phyloP scores from a whole-genome alignment of 2,113 vertebrate genomes.

The Triplophysa tibetana region DNA sequence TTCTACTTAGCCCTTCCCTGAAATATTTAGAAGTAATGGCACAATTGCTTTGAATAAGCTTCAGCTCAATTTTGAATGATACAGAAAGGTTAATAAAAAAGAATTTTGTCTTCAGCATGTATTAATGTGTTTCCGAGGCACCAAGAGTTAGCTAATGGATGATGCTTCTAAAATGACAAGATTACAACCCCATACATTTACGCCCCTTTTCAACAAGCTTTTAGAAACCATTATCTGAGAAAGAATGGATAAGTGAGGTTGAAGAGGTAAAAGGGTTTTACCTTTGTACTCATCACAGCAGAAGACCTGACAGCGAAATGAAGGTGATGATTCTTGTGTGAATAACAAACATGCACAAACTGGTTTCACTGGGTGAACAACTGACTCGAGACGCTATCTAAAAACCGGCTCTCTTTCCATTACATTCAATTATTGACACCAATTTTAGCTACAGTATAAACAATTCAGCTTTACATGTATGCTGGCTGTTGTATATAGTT shows the following conservation, averaged over 20 bases:
- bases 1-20: neutral
- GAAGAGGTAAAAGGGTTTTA: constrained; percentile 9
- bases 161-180: constrained; percentile 35
- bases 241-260: constrained; percentile 15
- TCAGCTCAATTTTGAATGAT: constrained; percentile 5
- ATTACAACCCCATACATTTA: constrained; percentile 26
- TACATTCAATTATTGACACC: neutral
- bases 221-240: constrained; percentile 31
- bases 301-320: neutral
- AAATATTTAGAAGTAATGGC: constrained; percentile 25
- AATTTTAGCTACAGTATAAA: neutral
- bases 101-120: constrained; percentile 11
- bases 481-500: neutral
- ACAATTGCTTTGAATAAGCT: constrained; percentile 7
- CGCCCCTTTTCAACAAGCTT: constrained; percentile 10
- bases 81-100: constrained; percentile 11
- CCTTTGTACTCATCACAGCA: neutral
- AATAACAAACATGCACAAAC: constrained; percentile 28
- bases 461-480: too few relatives aligned
- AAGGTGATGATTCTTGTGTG: constrained; percentile 1
- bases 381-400: constrained; percentile 23
- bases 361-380: constrained; percentile 15
- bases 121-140: constrained; percentile 29
- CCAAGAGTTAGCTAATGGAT: constrained; percentile 15
- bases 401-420: constrained; percentile 36